phyloP scores from a whole-genome alignment of 2,888 invertebrate genomes.

The Sarcophaga variegata region DNA sequence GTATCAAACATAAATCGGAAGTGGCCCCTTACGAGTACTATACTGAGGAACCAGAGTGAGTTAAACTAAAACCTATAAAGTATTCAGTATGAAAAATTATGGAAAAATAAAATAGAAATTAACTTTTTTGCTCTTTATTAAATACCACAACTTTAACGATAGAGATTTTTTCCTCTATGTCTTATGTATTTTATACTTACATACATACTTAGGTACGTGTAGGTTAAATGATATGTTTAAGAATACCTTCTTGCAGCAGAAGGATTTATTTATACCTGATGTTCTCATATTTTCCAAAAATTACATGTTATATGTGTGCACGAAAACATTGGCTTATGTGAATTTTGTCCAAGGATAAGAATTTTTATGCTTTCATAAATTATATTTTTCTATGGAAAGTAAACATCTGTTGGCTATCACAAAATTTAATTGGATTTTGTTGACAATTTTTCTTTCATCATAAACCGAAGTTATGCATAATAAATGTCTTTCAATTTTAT shows the following conservation, averaged over 20 bases:
- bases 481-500: neutral
- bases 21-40: slow-evolving; percentile 32
- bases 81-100: slow-evolving; percentile 22
- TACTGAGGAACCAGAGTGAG: neutral
- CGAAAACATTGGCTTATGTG: neutral
- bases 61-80: slow-evolving; percentile 23
- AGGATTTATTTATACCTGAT: too few species aligned
- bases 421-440: slow-evolving; percentile 50
- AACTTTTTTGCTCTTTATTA: neutral
- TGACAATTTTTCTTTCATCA: neutral
- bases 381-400: neutral
- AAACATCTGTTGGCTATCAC: slow-evolving; percentile 49
- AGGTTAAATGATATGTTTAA: too few species aligned
- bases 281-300: neutral
- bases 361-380: neutral
- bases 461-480: neutral
- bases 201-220: too few species aligned
- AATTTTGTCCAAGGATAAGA: neutral
- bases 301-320: neutral
- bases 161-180: too few species aligned
- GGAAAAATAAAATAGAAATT: slow-evolving; percentile 1
- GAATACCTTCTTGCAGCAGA: too few species aligned
- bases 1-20: slow-evolving; percentile 47
- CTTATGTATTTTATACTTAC: too few species aligned
- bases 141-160: too few species aligned